Percentiles rank a stretch among this genome's conserved stretches.
These are phyloP conservation scores for Seira sanloemensis DNA, from an alignment of 2,888 invertebrate genomes.

Conservation along the genomic window DNA sequence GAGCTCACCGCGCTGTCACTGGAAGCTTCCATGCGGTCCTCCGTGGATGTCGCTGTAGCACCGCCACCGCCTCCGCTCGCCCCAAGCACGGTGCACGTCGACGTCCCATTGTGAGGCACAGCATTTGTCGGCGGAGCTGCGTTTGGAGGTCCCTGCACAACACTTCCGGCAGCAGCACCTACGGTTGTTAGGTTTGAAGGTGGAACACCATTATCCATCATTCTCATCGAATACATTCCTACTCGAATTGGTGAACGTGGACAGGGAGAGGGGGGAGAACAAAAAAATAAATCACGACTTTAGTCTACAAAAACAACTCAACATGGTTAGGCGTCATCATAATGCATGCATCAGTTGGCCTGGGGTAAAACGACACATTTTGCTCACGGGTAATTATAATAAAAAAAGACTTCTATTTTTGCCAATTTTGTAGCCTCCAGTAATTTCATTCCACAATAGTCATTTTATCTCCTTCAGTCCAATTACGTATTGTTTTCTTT, in stretches of 20 bases:
- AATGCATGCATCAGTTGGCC: neutral
- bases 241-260: constrained; percentile 64
- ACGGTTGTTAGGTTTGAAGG: constrained; percentile 74
- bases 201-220: constrained; percentile 82
- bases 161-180: constrained; percentile 70
- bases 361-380: neutral
- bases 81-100: constrained; percentile 28
- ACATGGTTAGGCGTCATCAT: neutral
- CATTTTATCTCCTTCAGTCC: neutral
- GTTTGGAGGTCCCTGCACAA: constrained; percentile 74
- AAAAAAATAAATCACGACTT: constrained; percentile 15
- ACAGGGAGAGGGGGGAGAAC: neutral
- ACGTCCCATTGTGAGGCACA: constrained; percentile 71
- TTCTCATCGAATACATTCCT: constrained; percentile 93
- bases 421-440: neutral
- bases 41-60: constrained; percentile 75
- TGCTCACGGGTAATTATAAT: neutral
- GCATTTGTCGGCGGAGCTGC: constrained; percentile 28
- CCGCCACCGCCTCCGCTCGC: constrained; percentile 53
- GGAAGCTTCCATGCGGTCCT: constrained; percentile 85
- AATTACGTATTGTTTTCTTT: constrained; percentile 10
- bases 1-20: constrained; percentile 95
- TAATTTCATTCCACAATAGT: neutral
- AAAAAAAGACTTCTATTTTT: neutral
- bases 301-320: neutral